Base-by-base conservation (phyloP, 2,113 vertebrate species). In the Oreotrochilus melanogaster region DNA sequence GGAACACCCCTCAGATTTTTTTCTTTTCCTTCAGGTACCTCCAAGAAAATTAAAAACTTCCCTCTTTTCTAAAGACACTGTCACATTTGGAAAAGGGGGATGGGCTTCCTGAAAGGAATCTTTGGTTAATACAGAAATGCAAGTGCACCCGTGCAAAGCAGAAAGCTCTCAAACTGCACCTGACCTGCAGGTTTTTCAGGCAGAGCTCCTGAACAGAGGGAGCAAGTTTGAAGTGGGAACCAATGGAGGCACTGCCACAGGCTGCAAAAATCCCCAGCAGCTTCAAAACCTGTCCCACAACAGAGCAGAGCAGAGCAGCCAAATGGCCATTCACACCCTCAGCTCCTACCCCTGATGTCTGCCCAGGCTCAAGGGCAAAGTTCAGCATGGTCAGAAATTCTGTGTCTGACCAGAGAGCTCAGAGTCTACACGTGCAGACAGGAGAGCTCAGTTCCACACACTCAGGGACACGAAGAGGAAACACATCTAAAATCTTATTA, bases 171-270 rank as follows among this genome's bases (percentile, higher is more conserved):
- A 10, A 57, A 30, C 16, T 1, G 24, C 60, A 78, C 0, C 1
- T 15, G 69, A 57, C 42, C 43, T 10, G 24, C 69, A 43, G 60
- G 18, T 30, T 8, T 28, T 45, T 19, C 69, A 70, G 56, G 31
- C 60, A 39, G 60, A 71, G 56, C 51, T 87, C 60, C 16, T 17
- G 22, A 2, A 7, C 7, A 15, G 0, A 1, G 9, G 35, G 12
- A 16, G 0, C 1, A 10, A 45, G 35, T 53, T 69, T 37, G 78
- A 17, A 23, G 25, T 1, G 7, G 8, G 33, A 91, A 50, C 19
- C 78, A 31, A 1, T 0, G 8, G 33, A 31, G 1, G 4, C 0
- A 2, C 50, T 85, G 70, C 25, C 27, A 53, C 0, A 0, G 48
- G 18, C 4, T 60, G 23, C 39, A 58, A 66, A 39, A 28, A 4